phyloP scores from a whole-genome alignment of 2,797 vertebrate species.

The Parauchenoglanis punctatus region DNA sequence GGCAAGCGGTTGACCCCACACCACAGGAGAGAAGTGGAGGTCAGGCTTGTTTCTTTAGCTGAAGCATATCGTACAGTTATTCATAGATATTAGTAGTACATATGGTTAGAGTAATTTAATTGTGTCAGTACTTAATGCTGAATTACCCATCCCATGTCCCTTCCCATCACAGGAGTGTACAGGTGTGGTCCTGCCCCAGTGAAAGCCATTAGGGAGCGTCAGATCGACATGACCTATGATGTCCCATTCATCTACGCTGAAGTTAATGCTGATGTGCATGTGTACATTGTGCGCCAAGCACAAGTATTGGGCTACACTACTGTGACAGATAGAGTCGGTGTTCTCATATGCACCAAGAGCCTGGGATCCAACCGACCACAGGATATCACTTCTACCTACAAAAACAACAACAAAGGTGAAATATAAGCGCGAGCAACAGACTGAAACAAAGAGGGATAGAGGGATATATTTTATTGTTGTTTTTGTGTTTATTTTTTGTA shows the following conservation, averaged over 20 bases:
- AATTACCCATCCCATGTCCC: neutral
- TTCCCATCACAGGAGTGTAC: slow-evolving; percentile 76
- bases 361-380: slow-evolving; percentile 72
- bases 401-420: slow-evolving; percentile 72
- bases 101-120: neutral
- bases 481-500: neutral
- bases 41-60: slow-evolving; percentile 58
- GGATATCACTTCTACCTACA: slow-evolving; percentile 86
- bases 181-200: slow-evolving; percentile 89
- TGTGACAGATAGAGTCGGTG: slow-evolving; percentile 80
- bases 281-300: slow-evolving; percentile 69
- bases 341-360: slow-evolving; percentile 89
- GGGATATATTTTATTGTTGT: neutral
- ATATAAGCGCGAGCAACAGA: neutral
- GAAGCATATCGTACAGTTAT: neutral
- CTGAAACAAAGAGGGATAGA: neutral
- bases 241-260: slow-evolving; percentile 85
- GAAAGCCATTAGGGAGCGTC: slow-evolving; percentile 79
- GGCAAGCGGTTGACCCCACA: slow-evolving; percentile 92
- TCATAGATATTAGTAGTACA: neutral
- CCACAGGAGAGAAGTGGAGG: slow-evolving; percentile 88
- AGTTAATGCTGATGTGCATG: slow-evolving; percentile 86
- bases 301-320: slow-evolving; percentile 71
- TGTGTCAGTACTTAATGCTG: neutral
- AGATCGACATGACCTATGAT: slow-evolving; percentile 79